phyloP scores from a whole-genome alignment of 2,888 invertebrate species.

The Lacanobia wlatinum region DNA sequence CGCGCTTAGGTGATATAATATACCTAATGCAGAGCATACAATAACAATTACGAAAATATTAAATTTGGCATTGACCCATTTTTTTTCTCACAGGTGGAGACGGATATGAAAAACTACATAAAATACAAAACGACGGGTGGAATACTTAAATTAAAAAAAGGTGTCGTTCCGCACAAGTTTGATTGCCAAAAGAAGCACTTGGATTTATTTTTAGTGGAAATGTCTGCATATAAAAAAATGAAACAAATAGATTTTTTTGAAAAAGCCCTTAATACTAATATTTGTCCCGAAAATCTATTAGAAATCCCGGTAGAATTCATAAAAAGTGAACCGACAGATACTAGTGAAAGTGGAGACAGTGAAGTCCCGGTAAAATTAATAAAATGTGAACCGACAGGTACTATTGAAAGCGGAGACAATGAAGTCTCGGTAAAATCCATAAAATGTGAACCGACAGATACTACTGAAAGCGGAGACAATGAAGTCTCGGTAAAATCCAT shows the following conservation, averaged over 20 bases:
- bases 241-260: slow-evolving; percentile 29
- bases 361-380: too few relatives aligned
- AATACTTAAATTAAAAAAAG: slow-evolving; percentile 25
- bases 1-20: too few relatives aligned
- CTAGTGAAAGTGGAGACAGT: background rate
- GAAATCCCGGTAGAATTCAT: slow-evolving; percentile 36
- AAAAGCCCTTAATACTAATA: slow-evolving; percentile 24
- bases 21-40: background rate
- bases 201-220: slow-evolving; percentile 22
- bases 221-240: slow-evolving; percentile 31
- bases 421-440: too few relatives aligned
- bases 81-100: slow-evolving; percentile 26
- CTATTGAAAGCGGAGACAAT: too few relatives aligned
- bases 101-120: slow-evolving; percentile 23
- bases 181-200: slow-evolving; percentile 29
- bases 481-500: slow-evolving; percentile 39
- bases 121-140: slow-evolving; percentile 13
- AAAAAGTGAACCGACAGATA: slow-evolving; percentile 39
- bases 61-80: background rate
- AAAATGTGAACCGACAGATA: too few relatives aligned
- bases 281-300: slow-evolving; percentile 26
- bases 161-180: slow-evolving; percentile 41
- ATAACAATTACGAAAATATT: background rate
- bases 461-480: background rate
- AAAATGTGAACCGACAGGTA: too few relatives aligned